Percentiles rank a stretch among this genome's conserved stretches.
Conservation (phyloP, 2,888 invertebrate genomes). For the Chaitophorus viminalis region DNA sequence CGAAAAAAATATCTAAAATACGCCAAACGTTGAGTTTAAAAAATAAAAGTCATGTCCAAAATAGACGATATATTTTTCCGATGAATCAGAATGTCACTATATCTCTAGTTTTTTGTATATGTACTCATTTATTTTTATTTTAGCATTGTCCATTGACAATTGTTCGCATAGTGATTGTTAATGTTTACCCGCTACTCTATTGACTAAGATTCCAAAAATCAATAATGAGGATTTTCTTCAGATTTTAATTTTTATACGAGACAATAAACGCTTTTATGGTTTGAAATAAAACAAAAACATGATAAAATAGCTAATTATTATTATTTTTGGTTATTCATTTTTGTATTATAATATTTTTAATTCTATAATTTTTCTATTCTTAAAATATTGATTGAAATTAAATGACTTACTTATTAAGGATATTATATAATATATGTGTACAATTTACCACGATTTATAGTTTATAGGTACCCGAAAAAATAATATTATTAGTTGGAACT, state of each 20-base stretch:
- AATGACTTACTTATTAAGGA: too few relatives aligned
- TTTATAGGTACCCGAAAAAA: too few relatives aligned
- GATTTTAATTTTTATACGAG: neutral
- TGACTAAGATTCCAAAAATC: neutral
- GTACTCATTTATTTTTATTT: neutral
- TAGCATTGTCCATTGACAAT: constrained; percentile 19
- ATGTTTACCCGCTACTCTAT: neutral
- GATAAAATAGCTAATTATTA: neutral
- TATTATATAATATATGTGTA: too few relatives aligned
- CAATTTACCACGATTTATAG: too few relatives aligned
- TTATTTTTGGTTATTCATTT: too few relatives aligned
- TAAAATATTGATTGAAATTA: too few relatives aligned
- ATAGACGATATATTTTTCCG: constrained; percentile 37
- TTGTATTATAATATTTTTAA: too few relatives aligned
- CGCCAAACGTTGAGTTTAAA: constrained; percentile 27
- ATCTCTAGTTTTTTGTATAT: constrained; percentile 11
- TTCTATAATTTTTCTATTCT: too few relatives aligned
- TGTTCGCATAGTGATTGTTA: constrained; percentile 41
- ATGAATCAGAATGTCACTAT: constrained; percentile 39
- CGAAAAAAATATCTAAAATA: constrained; percentile 34
- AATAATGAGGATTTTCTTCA: neutral
- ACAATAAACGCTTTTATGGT: neutral
- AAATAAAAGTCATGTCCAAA: constrained; percentile 41
- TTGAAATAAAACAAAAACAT: neutral
- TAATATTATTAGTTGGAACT: too few relatives aligned